Conservation (phyloP, 2,797 vertebrate species). For the Gallirallus australis region DNA sequence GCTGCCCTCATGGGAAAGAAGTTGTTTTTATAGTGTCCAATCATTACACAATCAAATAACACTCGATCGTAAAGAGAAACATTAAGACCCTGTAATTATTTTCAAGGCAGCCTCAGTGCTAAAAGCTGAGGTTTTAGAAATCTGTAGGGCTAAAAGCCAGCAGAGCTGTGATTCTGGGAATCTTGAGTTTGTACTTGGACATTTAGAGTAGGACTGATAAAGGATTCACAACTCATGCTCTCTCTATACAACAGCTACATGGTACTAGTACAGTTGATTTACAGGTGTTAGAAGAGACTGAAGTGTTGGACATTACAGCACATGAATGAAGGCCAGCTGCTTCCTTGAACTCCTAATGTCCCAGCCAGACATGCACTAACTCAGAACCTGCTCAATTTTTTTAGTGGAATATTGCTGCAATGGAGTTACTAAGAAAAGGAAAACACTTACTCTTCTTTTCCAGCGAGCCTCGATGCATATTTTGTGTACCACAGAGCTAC, state of each 20-base stretch:
- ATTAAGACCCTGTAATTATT: background rate
- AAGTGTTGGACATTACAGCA: background rate
- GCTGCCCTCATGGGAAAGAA: background rate
- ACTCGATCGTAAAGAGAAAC: background rate
- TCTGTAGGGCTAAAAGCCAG: background rate
- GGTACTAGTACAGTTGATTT: background rate
- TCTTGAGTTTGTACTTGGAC: background rate
- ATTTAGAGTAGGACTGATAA: background rate
- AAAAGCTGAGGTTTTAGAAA: background rate
- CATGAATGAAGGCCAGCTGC: background rate
- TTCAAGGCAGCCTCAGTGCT: background rate
- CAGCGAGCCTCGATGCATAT: slow-evolving; percentile 92
- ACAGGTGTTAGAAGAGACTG: background rate
- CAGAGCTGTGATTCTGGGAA: background rate
- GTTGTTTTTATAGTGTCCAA: background rate
- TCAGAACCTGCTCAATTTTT: background rate
- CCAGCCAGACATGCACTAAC: background rate
- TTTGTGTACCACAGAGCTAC: slow-evolving; percentile 96
- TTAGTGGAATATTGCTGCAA: background rate
- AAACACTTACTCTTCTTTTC: slow-evolving; percentile 95
- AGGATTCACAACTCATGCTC: background rate
- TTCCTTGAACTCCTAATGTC: background rate
- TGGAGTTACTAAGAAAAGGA: background rate
- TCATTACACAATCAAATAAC: background rate
- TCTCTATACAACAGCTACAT: background rate